Conservation (phyloP, 2,888 invertebrate genomes). For the Caenorhabditis wallacei region DNA sequence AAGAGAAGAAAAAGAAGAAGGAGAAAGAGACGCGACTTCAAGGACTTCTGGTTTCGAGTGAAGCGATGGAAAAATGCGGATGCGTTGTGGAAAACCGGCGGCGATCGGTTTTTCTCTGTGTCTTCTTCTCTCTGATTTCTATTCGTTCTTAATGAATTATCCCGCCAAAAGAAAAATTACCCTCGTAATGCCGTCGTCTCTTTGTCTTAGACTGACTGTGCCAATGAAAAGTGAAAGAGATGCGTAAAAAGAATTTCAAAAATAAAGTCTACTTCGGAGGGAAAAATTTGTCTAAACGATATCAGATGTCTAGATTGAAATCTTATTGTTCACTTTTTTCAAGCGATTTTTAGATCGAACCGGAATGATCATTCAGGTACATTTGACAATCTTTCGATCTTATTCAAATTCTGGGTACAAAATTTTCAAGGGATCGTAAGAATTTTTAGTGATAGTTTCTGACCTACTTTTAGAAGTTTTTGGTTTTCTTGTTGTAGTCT, state of each 20-base stretch:
- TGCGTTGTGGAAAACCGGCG: conserved; percentile 60
- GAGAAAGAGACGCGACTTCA: conserved; percentile 31
- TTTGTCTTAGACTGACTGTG: conserved; percentile 29
- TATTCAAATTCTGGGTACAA: background rate
- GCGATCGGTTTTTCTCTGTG: conserved; percentile 16
- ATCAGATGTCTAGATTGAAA: conserved; percentile 5
- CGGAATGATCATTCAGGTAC: conserved; percentile 6
- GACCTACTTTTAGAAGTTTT: conserved; percentile 32
- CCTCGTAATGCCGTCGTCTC: conserved; percentile 45
- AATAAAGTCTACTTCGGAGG: conserved; percentile 5
- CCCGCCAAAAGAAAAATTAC: conserved; percentile 38
- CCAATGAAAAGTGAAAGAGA: conserved; percentile 52
- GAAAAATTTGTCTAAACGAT: background rate
- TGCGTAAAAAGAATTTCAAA: background rate
- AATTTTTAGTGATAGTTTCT: background rate
- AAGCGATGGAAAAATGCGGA: conserved; percentile 45
- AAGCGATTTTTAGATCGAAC: conserved; percentile 4
- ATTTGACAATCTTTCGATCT: conserved; percentile 16
- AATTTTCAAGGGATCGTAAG: conserved; percentile 1
- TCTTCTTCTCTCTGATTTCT: conserved; percentile 4
- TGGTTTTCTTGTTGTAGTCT: conserved; percentile 6
- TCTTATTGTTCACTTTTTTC: background rate
- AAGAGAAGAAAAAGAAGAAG: no score
- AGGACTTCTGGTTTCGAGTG: conserved; percentile 51
- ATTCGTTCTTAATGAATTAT: conserved; percentile 16